Evolutionary conservation across 2,888 invertebrate genomes (phyloP), one percentile per base, ranked within the genome.

Genomic region (Leptothorax acervorum): DNA sequence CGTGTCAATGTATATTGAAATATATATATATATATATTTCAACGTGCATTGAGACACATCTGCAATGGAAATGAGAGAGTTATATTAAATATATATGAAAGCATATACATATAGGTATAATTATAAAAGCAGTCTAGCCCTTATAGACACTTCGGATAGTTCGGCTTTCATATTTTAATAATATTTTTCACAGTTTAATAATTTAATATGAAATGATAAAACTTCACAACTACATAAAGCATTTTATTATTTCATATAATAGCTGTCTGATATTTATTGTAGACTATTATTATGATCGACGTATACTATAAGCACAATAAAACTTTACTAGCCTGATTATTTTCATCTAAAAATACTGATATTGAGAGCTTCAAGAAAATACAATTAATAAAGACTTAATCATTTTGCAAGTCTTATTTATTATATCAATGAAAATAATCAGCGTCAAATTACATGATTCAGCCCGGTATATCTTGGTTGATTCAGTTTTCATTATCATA

Each of bases 401-500:
- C 15, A 60, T 3, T n/a, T 39, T 39, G 39, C 4, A 28, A 23
- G 23, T 60, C 23, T 65, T 23, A 23, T 23, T 45, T 55, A 18
- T 71, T 71, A 28, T 9, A 48, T 23, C 35, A 57, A 60, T 8
- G 11, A 39, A 35, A 48, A n/a, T 55, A 68, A 55, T 70, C n/a
- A 68, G 31, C 45, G 15, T 31, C 31, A 57, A 31, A 57, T 70
- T 55, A 57, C 23, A 42, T 55, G 35, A 31, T 70, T 45, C n/a
- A 31, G 8, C 9, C 11, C 23, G 3, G 45, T 45, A 18, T 8
- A n/a, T 12, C 45, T 66, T 45, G 57, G 28, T 45, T 23, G 23
- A 71, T 71, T 48, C 4, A 35, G 35, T 71, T 60, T 79, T 71
- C 48, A 71, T 79, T 71, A 75, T 75, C 23, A 31, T 79, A 71